These are phyloP conservation scores for Leptodactylus fuscus DNA, from an alignment of 2,113 vertebrate species.

Conservation along the genomic window DNA sequence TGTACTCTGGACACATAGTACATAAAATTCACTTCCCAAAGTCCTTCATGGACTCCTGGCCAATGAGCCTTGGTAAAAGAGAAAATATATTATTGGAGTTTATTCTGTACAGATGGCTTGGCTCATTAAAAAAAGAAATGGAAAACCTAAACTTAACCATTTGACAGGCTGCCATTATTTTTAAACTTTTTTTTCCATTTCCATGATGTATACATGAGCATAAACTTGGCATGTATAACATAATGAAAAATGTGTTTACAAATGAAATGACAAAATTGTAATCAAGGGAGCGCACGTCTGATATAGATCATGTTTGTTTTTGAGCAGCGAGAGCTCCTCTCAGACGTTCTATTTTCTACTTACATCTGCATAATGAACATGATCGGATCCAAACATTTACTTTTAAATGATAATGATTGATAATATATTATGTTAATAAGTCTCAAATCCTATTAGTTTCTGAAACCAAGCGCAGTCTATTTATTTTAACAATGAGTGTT, in stretches of 20 bases:
- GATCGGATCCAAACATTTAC: constrained; percentile 37
- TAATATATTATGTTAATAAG: constrained; percentile 20
- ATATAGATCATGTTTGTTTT: constrained; percentile 57
- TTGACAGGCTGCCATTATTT: constrained; percentile 43
- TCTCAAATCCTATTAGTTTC: neutral
- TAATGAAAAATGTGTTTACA: constrained; percentile 59
- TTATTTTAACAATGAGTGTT: neutral
- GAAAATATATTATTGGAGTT: constrained; percentile 23
- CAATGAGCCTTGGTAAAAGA: constrained; percentile 45
- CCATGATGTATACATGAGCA: constrained; percentile 38
- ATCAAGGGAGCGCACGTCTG: constrained; percentile 47
- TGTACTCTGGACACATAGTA: constrained; percentile 32
- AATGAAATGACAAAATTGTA: constrained; percentile 58
- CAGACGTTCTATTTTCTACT: constrained; percentile 45
- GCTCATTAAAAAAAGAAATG: constrained; percentile 35
- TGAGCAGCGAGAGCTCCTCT: constrained; percentile 19
- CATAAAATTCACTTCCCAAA: neutral
- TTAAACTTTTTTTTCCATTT: constrained; percentile 16
- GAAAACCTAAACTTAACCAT: constrained; percentile 10
- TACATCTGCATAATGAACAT: constrained; percentile 46
- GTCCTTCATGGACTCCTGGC: constrained; percentile 38
- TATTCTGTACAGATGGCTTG: constrained; percentile 46
- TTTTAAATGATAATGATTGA: constrained; percentile 45
- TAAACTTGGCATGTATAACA: constrained; percentile 50
- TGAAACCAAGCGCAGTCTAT: neutral